Percentiles rank a stretch among this genome's conserved stretches.
phyloP scores from a whole-genome alignment of 2,113 vertebrate genomes.

The Cottus gobio region DNA sequence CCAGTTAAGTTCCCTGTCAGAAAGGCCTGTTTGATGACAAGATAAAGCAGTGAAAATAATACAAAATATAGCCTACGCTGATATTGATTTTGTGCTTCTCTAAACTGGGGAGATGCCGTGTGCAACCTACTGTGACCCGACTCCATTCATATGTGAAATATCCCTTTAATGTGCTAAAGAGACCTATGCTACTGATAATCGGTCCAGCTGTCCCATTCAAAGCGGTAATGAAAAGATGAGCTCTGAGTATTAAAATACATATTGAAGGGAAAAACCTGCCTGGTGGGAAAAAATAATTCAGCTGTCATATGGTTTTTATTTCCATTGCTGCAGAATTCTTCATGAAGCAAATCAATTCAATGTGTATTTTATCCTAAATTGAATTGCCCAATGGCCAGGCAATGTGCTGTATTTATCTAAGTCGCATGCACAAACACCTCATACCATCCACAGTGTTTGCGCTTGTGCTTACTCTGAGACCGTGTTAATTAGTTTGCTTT shows the following conservation, averaged over 20 bases:
- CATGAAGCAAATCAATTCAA: slow-evolving; percentile 39
- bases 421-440: slow-evolving; percentile 13
- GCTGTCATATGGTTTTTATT: slow-evolving; percentile 39
- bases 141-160: neutral
- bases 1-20: neutral
- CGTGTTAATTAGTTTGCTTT: slow-evolving; percentile 81
- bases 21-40: neutral
- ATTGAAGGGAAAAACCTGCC: neutral
- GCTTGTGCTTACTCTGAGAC: slow-evolving; percentile 51
- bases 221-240: slow-evolving; percentile 26
- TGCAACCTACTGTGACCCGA: neutral
- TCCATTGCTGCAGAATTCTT: slow-evolving; percentile 24
- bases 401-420: slow-evolving; percentile 57
- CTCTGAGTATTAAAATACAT: slow-evolving; percentile 23
- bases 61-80: neutral
- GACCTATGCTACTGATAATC: slow-evolving; percentile 39
- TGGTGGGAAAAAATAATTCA: neutral
- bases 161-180: slow-evolving; percentile 13
- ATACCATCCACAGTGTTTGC: slow-evolving; percentile 34
- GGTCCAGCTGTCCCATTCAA: neutral
- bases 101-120: neutral
- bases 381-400: slow-evolving; percentile 46
- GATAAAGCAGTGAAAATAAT: neutral
- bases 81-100: neutral
- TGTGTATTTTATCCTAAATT: slow-evolving; percentile 66